A percentile compares a stretch with the other conserved stretches of the same genome.
Conservation (phyloP, 1,140 invertebrate genomes). For the Melipona quadrifasciata region DNA sequence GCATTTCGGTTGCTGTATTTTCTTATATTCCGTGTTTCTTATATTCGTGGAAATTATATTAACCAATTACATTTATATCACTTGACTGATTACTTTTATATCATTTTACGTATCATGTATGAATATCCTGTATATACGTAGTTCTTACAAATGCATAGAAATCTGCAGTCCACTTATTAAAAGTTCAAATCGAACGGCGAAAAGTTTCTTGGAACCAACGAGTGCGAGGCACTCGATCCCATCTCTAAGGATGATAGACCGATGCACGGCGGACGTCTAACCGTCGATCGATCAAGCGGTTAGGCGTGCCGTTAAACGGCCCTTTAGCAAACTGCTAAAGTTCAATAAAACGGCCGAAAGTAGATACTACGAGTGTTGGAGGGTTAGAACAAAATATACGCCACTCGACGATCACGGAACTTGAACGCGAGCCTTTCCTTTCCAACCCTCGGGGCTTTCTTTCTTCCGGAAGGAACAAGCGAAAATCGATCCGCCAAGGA, state of each 20-base stretch:
- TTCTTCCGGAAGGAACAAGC: not conserved
- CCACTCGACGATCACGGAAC: constrained; percentile 17
- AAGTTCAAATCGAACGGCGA: too few relatives aligned
- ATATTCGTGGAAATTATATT: too few relatives aligned
- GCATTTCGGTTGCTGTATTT: too few relatives aligned
- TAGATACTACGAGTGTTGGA: not conserved
- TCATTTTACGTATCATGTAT: too few relatives aligned
- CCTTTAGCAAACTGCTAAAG: constrained; percentile 16
- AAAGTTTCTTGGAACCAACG: too few relatives aligned
- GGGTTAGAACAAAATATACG: constrained; percentile 6
- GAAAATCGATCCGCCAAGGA: constrained; percentile 20
- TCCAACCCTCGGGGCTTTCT: not conserved
- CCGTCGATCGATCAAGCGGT: constrained; percentile 7
- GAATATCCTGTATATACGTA: too few relatives aligned
- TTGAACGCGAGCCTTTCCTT: constrained; percentile 9
- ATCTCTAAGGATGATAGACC: not conserved
- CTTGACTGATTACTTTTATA: too few relatives aligned
- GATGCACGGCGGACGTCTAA: not conserved
- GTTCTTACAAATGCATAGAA: too few relatives aligned
- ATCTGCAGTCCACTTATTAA: too few relatives aligned
- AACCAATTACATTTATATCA: too few relatives aligned
- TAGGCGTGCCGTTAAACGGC: constrained; percentile 17
- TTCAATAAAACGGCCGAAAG: constrained; percentile 24
- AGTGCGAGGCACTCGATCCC: too few relatives aligned
- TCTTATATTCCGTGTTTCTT: too few relatives aligned